Conservation (phyloP, 2,888 invertebrate species). For the Drepana falcataria region DNA sequence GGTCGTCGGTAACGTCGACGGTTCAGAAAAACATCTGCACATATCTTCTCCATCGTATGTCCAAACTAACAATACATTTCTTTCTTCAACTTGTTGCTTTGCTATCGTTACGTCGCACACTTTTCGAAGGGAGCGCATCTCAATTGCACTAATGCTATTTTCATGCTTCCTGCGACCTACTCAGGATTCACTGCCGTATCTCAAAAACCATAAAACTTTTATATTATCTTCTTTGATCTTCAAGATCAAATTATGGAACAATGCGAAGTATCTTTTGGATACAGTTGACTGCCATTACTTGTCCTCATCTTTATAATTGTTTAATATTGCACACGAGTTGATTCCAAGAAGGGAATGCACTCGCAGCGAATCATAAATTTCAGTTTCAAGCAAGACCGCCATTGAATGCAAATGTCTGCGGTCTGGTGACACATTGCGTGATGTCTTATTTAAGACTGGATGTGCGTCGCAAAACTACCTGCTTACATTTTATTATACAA, state of each 20-base stretch:
- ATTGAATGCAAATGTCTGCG: slow-evolving; percentile 50
- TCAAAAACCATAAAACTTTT: no score
- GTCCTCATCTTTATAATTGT: slow-evolving; percentile 7
- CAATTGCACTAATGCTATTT: no score
- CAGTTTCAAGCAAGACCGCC: slow-evolving; percentile 33
- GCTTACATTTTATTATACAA: neutral
- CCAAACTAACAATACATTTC: no score
- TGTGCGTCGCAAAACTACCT: neutral
- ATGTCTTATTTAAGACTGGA: neutral
- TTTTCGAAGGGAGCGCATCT: no score
- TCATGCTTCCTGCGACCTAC: no score
- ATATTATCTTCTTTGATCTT: no score
- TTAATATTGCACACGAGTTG: slow-evolving; percentile 27
- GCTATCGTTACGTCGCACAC: no score
- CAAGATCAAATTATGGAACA: neutral
- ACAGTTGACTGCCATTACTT: neutral
- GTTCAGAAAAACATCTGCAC: no score
- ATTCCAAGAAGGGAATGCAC: slow-evolving; percentile 24
- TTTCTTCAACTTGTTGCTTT: no score
- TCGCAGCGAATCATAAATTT: slow-evolving; percentile 18
- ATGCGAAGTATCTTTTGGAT: neutral
- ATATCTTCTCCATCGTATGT: no score
- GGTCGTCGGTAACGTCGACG: no score
- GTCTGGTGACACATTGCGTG: neutral
- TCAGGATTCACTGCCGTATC: no score